Percentiles rank a stretch among this genome's conserved stretches.
Conservation (phyloP, 2,888 invertebrate genomes). For the Pachymerium ferrugineum region DNA sequence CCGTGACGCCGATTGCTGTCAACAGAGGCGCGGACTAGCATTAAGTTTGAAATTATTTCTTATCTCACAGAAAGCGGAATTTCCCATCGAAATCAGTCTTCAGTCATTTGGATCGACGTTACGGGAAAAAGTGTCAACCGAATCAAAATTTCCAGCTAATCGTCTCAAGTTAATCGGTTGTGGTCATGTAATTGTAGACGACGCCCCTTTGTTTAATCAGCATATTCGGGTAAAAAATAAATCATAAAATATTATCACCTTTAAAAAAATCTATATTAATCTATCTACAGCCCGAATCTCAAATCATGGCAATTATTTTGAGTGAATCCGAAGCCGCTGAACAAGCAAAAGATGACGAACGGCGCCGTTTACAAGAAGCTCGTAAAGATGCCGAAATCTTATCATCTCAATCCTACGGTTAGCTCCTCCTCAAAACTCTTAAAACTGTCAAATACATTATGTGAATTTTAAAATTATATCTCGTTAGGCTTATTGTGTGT, state of each 20-base stretch:
- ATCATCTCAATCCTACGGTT: conserved; percentile 30
- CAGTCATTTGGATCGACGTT: conserved; percentile 40
- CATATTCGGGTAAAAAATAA: conserved; percentile 42
- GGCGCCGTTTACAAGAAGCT: conserved; percentile 41
- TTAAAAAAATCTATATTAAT: no score
- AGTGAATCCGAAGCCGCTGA: conserved; percentile 41
- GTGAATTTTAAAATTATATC: neutral
- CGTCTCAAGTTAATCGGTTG: conserved; percentile 44
- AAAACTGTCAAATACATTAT: neutral
- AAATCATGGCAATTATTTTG: conserved; percentile 42
- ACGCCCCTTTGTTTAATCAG: conserved; percentile 41
- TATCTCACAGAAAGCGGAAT: conserved; percentile 20
- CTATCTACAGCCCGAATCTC: conserved; percentile 42
- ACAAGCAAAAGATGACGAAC: conserved; percentile 40
- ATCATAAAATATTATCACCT: no score
- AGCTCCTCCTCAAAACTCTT: neutral
- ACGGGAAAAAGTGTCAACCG: conserved; percentile 39
- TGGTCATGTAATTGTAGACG: conserved; percentile 43
- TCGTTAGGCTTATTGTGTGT: neutral
- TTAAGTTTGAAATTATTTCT: no score
- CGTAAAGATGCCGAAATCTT: conserved; percentile 42
- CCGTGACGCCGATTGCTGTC: no score
- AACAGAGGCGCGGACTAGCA: no score
- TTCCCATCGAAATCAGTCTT: conserved; percentile 40
- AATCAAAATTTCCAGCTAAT: conserved; percentile 35